Evolutionary conservation across 2,888 invertebrate genomes (phyloP).

Genomic region (Phortica magna): DNA sequence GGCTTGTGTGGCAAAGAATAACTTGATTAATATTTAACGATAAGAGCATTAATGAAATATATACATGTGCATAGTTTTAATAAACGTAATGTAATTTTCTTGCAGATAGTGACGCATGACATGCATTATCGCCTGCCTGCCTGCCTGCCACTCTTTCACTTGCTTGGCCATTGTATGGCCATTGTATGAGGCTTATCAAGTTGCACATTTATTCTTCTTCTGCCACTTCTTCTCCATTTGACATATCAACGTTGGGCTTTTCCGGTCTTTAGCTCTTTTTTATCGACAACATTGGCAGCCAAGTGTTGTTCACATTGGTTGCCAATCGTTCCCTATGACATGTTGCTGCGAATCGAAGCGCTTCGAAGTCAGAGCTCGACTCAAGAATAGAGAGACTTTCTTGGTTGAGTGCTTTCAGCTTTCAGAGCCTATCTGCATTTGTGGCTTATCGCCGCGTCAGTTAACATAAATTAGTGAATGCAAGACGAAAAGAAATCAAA

Average conservation of each 20-base stretch:
- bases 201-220: not conserved
- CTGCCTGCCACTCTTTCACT: no score
- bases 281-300: not conserved
- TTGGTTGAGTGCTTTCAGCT: not conserved
- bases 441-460: not conserved
- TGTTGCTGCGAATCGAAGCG: not conserved
- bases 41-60: no score
- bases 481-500: not conserved
- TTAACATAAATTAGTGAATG: not conserved
- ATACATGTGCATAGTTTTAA: no score
- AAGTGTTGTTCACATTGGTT: not conserved
- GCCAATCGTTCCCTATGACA: not conserved
- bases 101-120: no score
- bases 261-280: not conserved
- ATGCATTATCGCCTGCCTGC: no score
- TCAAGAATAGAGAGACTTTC: not conserved
- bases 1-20: no score
- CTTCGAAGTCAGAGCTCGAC: not conserved
- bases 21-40: no score
- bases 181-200: not conserved
- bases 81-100: no score
- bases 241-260: not conserved
- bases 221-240: not conserved
- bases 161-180: no score
- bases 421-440: not conserved